A percentile compares a stretch with the other conserved stretches of the same genome.
Evolutionary conservation across 2,888 invertebrate genomes (phyloP).

Genomic region (Torymus auratus): DNA sequence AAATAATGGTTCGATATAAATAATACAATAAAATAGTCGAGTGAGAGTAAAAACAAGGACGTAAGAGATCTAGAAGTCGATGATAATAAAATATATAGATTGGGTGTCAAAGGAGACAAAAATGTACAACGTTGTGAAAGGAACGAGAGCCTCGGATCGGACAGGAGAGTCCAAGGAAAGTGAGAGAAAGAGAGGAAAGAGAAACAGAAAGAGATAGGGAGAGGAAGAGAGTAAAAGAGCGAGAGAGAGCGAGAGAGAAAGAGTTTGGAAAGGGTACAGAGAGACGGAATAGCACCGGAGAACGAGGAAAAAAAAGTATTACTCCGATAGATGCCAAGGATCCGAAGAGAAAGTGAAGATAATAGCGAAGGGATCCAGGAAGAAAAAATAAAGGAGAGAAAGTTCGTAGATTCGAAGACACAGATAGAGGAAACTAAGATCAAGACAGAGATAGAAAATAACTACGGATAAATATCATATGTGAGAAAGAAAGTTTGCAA

Average conservation of each 20-base stretch:
- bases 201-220: background rate
- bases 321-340: slow-evolving; percentile 12
- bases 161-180: slow-evolving; percentile 32
- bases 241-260: background rate
- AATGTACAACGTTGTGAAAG: slow-evolving; percentile 47
- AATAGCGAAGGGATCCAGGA: slow-evolving; percentile 14
- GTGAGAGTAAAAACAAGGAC: slow-evolving; percentile 58
- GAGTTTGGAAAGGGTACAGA: slow-evolving; percentile 26
- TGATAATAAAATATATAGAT: slow-evolving; percentile 24
- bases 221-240: background rate
- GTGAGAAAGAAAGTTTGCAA: slow-evolving; percentile 45
- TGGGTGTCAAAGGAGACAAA: slow-evolving; percentile 21
- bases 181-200: slow-evolving; percentile 6
- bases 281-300: background rate
- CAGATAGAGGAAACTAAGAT: slow-evolving; percentile 38
- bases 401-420: background rate
- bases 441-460: slow-evolving; percentile 31
- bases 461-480: slow-evolving; percentile 9
- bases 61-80: slow-evolving; percentile 51
- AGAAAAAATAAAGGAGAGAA: slow-evolving; percentile 12
- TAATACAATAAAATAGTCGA: slow-evolving; percentile 57
- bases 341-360: slow-evolving; percentile 44
- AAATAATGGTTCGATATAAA: slow-evolving; percentile 47
- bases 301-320: slow-evolving; percentile 51
- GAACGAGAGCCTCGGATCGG: background rate